Conservation (phyloP, 2,888 invertebrate genomes). For the Leuctra nigra region DNA sequence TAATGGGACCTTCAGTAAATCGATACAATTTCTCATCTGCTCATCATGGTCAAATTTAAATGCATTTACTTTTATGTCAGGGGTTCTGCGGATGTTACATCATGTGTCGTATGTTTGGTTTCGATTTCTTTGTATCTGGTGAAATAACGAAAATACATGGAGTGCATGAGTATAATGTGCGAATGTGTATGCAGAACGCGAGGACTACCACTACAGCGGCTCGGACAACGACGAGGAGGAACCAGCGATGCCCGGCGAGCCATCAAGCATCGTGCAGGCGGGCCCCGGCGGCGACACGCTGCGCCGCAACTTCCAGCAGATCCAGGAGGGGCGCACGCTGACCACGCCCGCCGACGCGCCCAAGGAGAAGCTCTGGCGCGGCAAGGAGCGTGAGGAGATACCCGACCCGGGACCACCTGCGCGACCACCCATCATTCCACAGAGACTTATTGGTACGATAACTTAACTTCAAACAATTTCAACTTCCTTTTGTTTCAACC, state of each 20-base stretch:
- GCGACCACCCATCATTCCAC: conserved; percentile 81
- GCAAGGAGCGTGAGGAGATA: conserved; percentile 43
- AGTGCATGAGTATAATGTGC: too few relatives aligned
- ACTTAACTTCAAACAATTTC: too few relatives aligned
- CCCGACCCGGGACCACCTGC: conserved; percentile 83
- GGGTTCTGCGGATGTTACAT: too few relatives aligned
- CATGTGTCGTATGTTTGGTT: too few relatives aligned
- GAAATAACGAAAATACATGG: too few relatives aligned
- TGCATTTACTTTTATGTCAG: too few relatives aligned
- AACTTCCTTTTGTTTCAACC: too few relatives aligned
- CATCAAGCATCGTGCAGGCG: conserved; percentile 88
- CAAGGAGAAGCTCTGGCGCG: conserved; percentile 29
- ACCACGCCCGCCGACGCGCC: conserved; percentile 45
- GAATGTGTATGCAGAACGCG: conserved; percentile 39
- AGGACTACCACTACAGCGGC: conserved; percentile 72
- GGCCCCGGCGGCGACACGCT: conserved; percentile 84
- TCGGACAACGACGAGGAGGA: conserved; percentile 97
- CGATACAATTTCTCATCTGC: too few relatives aligned
- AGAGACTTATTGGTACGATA: conserved; percentile 78
- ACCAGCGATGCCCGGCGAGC: conserved; percentile 84
- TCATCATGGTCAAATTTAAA: too few relatives aligned
- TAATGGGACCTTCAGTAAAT: too few relatives aligned
- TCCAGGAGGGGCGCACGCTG: conserved; percentile 62
- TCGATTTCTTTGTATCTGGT: too few relatives aligned
- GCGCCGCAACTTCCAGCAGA: conserved; percentile 95